phyloP scores from a whole-genome alignment of 2,113 vertebrate species.

The Labeo catla region DNA sequence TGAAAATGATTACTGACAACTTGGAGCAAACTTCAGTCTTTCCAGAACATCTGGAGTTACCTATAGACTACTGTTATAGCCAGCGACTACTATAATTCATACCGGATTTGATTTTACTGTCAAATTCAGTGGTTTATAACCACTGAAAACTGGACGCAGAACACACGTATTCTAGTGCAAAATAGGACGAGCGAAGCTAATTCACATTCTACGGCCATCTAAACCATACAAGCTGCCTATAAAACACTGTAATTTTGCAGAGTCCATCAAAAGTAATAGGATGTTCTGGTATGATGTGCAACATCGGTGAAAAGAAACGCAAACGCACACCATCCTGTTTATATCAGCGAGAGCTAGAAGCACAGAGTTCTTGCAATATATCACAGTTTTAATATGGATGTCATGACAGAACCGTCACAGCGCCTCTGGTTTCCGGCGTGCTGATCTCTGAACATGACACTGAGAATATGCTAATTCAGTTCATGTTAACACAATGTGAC shows the following conservation, averaged over 20 bases:
- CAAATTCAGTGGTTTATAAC: background rate
- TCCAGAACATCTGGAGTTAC: too few relatives aligned
- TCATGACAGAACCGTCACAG: slow-evolving; percentile 16
- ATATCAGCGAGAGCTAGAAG: background rate
- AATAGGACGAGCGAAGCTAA: background rate
- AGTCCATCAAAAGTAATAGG: slow-evolving; percentile 22
- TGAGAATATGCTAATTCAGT: slow-evolving; percentile 44
- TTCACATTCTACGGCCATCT: slow-evolving; percentile 4
- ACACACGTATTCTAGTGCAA: background rate
- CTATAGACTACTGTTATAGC: background rate
- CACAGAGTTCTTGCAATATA: slow-evolving; percentile 1
- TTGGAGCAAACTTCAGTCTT: too few relatives aligned
- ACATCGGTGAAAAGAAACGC: background rate
- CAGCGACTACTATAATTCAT: too few relatives aligned
- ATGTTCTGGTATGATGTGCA: slow-evolving; percentile 16
- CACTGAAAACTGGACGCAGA: background rate
- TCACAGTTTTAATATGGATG: slow-evolving; percentile 34
- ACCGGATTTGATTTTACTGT: background rate
- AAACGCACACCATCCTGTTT: background rate
- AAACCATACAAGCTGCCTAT: background rate
- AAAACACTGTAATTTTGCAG: slow-evolving; percentile 25
- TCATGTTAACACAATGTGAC: slow-evolving; percentile 38
- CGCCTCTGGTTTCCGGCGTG: slow-evolving; percentile 28
- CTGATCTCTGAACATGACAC: slow-evolving; percentile 26
- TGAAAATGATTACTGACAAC: too few relatives aligned